A percentile compares a stretch with the other conserved stretches of the same genome.
These are phyloP conservation scores for Suncus etruscus DNA, from an alignment of 2,113 vertebrate species.

Conservation along the genomic window DNA sequence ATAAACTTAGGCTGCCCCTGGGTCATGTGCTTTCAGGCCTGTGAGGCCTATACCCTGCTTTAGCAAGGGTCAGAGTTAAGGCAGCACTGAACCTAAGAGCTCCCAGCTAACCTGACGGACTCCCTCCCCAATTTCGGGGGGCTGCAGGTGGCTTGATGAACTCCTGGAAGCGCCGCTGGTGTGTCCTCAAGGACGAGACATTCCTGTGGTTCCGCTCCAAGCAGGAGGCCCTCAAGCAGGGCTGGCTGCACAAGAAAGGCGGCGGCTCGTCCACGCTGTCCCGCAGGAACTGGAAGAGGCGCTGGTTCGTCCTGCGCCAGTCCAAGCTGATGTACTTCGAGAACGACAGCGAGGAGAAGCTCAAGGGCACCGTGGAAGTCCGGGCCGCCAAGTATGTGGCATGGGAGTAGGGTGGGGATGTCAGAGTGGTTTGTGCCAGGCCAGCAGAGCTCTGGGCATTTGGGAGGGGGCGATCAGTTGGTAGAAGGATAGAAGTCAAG, in stretches of 20 bases:
- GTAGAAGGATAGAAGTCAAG: no score
- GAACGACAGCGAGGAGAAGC: slow-evolving; percentile 96
- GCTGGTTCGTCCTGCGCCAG: slow-evolving; percentile 98
- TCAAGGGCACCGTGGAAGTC: slow-evolving; percentile 96
- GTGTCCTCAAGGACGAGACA: slow-evolving; percentile 98
- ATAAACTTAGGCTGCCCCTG: no score
- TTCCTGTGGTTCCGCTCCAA: slow-evolving; percentile 99
- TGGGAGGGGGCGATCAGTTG: no score
- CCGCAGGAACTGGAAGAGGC: slow-evolving; percentile 97
- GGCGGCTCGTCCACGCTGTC: slow-evolving; percentile 97
- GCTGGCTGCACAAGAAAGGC: slow-evolving; percentile 98
- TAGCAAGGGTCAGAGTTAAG: no score
- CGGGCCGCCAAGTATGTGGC: slow-evolving; percentile 92
- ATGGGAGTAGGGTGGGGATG: no score
- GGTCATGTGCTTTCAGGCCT: no score
- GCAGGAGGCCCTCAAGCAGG: slow-evolving; percentile 98
- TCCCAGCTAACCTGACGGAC: no score
- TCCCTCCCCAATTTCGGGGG: background rate
- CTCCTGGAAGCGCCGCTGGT: slow-evolving; percentile 98
- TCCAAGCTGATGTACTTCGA: slow-evolving; percentile 98
- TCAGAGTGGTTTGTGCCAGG: no score
- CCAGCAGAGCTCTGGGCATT: no score
- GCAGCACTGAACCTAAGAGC: no score
- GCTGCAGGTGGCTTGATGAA: slow-evolving; percentile 95
- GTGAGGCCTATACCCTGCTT: no score